phyloP scores from a whole-genome alignment of 2,113 vertebrate species.

The Colistium nudipinnis region DNA sequence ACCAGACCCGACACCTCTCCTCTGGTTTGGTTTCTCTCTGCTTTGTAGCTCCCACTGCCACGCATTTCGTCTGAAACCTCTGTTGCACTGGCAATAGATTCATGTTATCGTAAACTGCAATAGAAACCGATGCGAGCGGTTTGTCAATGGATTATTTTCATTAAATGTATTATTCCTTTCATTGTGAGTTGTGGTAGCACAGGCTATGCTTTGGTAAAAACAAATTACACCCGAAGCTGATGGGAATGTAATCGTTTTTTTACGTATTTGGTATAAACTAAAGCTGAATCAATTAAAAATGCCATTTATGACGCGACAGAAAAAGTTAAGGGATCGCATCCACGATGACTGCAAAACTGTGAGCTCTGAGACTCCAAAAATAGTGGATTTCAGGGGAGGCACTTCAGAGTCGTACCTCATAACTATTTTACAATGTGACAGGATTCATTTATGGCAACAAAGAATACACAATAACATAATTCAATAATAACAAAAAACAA shows the following conservation, averaged over 20 bases:
- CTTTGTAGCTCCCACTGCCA: conserved; percentile 79
- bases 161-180: neutral
- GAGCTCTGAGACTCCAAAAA: neutral
- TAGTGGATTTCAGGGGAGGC: neutral
- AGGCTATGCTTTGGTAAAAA: neutral
- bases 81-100: conserved; percentile 65
- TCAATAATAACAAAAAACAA: neutral
- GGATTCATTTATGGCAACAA: neutral
- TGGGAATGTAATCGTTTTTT: neutral
- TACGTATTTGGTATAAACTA: neutral
- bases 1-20: conserved; percentile 41
- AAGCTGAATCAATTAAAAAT: neutral
- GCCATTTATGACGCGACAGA: neutral
- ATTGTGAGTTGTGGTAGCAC: neutral
- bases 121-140: neutral
- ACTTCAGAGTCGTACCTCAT: neutral
- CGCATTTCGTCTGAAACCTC: conserved; percentile 78
- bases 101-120: neutral
- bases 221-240: neutral
- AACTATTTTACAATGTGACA: neutral
- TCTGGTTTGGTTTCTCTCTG: conserved; percentile 73
- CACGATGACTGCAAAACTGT: neutral
- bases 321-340: neutral
- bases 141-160: neutral
- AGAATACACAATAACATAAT: neutral